Evolutionary conservation across 2,113 vertebrate genomes (phyloP).

Genomic region (Sminthopsis crassicaudata): DNA sequence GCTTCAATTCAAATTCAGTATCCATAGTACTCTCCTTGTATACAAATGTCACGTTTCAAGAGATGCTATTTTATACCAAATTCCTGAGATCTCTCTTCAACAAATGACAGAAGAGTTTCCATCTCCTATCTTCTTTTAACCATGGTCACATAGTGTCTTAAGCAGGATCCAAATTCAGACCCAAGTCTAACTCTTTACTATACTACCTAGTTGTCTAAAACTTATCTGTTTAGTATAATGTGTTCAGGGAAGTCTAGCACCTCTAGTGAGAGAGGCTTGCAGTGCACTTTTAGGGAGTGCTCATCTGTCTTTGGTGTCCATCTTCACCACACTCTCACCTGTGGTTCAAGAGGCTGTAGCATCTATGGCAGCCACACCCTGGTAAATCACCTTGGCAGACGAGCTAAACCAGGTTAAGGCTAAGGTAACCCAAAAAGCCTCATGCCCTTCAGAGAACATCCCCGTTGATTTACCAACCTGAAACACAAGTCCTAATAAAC

Average conservation of each 20-base stretch:
- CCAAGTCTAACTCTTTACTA: not conserved
- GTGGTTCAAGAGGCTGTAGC: not conserved
- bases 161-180: not conserved
- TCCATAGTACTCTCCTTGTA: too few relatives aligned
- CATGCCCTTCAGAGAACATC: not conserved
- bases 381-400: not conserved
- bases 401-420: not conserved
- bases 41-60: not conserved
- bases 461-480: not conserved
- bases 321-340: not conserved
- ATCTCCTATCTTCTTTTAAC: not conserved
- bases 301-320: too few relatives aligned
- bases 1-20: too few relatives aligned
- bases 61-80: not conserved
- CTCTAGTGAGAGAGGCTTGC: not conserved
- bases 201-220: too few relatives aligned
- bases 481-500: not conserved
- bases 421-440: not conserved
- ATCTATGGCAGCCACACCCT: not conserved
- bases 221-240: not conserved
- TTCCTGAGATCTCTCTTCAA: not conserved
- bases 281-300: not conserved
- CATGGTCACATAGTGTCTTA: not conserved
- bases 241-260: not conserved
- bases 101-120: not conserved